Evolutionary conservation across 1,140 invertebrate genomes (phyloP).

Genomic region (Neuroterus valhalla): DNA sequence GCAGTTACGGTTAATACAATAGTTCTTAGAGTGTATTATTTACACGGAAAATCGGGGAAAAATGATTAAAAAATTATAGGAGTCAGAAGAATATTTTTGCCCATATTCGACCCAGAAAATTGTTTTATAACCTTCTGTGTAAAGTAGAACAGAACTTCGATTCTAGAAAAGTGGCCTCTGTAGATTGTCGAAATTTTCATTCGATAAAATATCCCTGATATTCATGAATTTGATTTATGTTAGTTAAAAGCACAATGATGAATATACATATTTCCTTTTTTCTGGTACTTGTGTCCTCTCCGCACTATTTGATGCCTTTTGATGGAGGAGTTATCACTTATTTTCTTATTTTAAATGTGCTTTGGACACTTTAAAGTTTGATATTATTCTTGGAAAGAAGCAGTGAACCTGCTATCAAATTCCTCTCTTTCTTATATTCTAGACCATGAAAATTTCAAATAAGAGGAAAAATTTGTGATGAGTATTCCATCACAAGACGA

Average conservation of each 20-base stretch:
- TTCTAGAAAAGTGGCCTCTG: neutral
- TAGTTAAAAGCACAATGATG: too few relatives aligned
- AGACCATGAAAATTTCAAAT: neutral
- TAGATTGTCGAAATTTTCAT: neutral
- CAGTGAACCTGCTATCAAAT: too few relatives aligned
- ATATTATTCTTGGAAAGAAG: too few relatives aligned
- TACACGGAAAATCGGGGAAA: neutral
- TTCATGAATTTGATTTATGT: too few relatives aligned
- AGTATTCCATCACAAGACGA: neutral
- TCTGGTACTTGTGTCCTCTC: too few relatives aligned
- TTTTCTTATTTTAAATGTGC: too few relatives aligned
- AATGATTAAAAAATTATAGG: constrained; percentile 6
- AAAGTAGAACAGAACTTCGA: neutral
- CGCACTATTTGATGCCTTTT: too few relatives aligned
- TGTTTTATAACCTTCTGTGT: too few relatives aligned
- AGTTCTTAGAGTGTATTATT: constrained; percentile 41
- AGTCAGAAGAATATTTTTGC: neutral
- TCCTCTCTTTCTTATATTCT: constrained; percentile 10
- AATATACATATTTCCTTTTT: too few relatives aligned
- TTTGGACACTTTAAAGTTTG: too few relatives aligned
- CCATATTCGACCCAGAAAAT: neutral
- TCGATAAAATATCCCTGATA: too few relatives aligned
- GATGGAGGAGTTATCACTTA: too few relatives aligned
- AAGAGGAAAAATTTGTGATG: neutral
- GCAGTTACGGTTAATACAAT: constrained; percentile 51